Conservation (phyloP, 2,113 vertebrate species). For the Trematocara variabile region DNA sequence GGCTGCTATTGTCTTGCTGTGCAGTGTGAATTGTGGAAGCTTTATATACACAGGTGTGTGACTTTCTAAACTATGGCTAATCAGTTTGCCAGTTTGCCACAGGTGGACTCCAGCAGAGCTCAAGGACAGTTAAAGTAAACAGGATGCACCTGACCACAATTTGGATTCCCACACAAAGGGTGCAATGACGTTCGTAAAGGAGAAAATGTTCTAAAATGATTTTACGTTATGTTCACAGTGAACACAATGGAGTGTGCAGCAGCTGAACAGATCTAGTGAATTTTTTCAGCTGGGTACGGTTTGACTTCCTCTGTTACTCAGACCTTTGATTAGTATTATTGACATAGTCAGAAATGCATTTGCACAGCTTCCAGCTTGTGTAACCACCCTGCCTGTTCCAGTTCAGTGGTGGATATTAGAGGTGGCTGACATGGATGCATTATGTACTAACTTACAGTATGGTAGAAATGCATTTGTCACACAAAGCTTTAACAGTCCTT, state of each 20-base stretch:
- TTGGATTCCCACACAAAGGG: background rate
- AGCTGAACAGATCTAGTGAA: background rate
- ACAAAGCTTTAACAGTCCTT: background rate
- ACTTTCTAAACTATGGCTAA: background rate
- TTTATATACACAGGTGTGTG: background rate
- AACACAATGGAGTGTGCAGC: background rate
- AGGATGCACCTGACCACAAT: background rate
- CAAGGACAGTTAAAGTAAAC: background rate
- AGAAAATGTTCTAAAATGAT: background rate
- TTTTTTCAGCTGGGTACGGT: background rate
- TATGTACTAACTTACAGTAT: background rate
- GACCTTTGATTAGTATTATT: constrained; percentile 1
- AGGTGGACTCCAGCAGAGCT: background rate
- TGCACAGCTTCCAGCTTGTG: constrained; percentile 14
- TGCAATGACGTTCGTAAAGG: background rate
- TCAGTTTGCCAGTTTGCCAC: background rate
- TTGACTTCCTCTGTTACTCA: background rate
- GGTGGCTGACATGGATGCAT: background rate
- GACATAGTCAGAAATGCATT: constrained; percentile 4
- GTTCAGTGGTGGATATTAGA: background rate
- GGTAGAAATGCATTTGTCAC: background rate
- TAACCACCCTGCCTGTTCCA: background rate
- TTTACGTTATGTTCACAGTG: background rate
- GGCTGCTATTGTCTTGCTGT: background rate
- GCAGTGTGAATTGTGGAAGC: background rate